These are phyloP conservation scores for Rhodeus uyekii DNA, from an alignment of 2,797 vertebrate species.

Conservation along the genomic window DNA sequence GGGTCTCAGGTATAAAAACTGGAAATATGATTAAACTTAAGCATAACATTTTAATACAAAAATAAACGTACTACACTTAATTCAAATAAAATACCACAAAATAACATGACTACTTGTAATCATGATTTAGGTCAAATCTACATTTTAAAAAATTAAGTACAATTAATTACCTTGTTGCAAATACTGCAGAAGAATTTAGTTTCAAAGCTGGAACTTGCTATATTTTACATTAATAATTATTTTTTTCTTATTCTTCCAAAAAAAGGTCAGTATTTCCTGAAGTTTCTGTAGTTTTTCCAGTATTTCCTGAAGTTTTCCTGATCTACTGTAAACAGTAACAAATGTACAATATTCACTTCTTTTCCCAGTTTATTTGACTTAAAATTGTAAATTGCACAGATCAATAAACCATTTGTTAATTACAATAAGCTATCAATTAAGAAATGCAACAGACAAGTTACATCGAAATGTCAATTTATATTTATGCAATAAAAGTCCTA, in stretches of 20 bases:
- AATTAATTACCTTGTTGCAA: background rate
- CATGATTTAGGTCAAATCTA: background rate
- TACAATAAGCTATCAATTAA: conserved; percentile 4
- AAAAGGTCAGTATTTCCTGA: background rate
- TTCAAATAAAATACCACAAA: too few species aligned
- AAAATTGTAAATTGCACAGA: background rate
- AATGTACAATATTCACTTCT: background rate
- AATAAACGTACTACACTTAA: too few species aligned
- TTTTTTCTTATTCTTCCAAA: background rate
- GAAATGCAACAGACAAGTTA: background rate
- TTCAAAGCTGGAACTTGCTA: background rate
- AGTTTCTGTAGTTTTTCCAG: too few species aligned
- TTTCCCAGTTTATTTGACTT: conserved; percentile 13
- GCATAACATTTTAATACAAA: too few species aligned
- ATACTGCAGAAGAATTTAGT: background rate
- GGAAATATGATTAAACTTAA: background rate
- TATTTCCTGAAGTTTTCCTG: background rate
- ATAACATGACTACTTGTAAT: background rate
- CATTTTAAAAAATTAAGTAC: background rate
- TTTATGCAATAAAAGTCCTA: background rate
- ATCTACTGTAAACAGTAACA: background rate
- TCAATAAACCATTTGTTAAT: background rate
- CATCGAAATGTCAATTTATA: background rate
- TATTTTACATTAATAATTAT: background rate
- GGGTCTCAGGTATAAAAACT: background rate